A percentile compares a stretch with the other conserved stretches of the same genome.
Conservation (phyloP, 2,797 vertebrate species). For the Alcedo quadribrachys region DNA sequence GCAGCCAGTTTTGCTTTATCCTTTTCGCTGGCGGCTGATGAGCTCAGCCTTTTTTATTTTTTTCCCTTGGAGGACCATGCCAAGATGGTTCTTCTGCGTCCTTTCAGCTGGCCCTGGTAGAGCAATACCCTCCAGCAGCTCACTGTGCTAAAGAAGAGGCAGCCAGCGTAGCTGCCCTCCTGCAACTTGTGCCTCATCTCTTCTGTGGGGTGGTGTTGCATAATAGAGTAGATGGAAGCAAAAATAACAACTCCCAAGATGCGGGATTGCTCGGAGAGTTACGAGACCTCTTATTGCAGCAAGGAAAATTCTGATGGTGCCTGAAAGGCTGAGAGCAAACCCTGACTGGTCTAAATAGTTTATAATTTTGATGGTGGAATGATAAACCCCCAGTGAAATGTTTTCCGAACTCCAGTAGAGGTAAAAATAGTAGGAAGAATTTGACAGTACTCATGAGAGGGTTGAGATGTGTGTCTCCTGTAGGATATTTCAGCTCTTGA, state of each 20-base stretch:
- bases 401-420: conserved; percentile 26
- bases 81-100: conserved; percentile 48
- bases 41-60: conserved; percentile 29
- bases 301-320: conserved; percentile 24
- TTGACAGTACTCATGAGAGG: conserved; percentile 23
- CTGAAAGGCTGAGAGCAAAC: conserved; percentile 49
- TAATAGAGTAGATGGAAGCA: not conserved
- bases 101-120: conserved; percentile 50
- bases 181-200: not conserved
- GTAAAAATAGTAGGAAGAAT: conserved; percentile 58
- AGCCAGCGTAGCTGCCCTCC: not conserved
- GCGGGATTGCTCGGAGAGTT: not conserved
- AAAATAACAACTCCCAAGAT: not conserved
- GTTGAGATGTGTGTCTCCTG: conserved; percentile 28
- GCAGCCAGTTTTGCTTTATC: not conserved
- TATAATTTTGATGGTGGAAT: conserved; percentile 61
- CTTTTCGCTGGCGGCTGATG: conserved; percentile 4
- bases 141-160: not conserved
- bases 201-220: not conserved
- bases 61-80: not conserved
- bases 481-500: conserved; percentile 28
- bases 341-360: conserved; percentile 48
- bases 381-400: conserved; percentile 59
- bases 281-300: not conserved
- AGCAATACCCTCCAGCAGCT: conserved; percentile 31